Percentiles rank a stretch among this genome's conserved stretches.
These are phyloP conservation scores for Noctua janthe DNA, from an alignment of 2,888 invertebrate species.

Conservation along the genomic window DNA sequence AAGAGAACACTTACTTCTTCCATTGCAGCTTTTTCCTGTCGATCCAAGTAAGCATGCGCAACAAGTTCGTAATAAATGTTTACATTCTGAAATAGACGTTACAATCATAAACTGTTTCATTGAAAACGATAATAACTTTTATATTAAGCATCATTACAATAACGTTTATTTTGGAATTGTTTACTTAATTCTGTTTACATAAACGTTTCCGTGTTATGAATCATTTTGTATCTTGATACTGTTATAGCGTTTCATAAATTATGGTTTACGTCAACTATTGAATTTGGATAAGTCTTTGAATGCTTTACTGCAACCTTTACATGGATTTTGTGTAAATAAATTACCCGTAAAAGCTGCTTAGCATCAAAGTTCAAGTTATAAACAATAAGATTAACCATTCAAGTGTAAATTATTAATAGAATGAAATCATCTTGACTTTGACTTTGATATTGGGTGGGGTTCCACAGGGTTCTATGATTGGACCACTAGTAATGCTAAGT, in stretches of 20 bases:
- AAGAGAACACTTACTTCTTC: conserved; percentile 95
- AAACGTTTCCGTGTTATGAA: conserved; percentile 30
- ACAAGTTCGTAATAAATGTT: conserved; percentile 75
- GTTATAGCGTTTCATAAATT: conserved; percentile 8
- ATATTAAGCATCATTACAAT: conserved; percentile 42
- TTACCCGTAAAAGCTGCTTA: background rate
- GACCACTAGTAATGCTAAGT: background rate
- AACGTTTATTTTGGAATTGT: conserved; percentile 36
- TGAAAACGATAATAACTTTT: conserved; percentile 32
- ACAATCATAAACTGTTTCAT: conserved; percentile 58
- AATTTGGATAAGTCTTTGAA: conserved; percentile 33
- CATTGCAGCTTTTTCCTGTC: conserved; percentile 97
- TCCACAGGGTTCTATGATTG: conserved; percentile 18
- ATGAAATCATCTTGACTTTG: background rate
- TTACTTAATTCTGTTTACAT: conserved; percentile 47
- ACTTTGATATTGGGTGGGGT: background rate
- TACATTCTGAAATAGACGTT: conserved; percentile 67
- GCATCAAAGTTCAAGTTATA: background rate
- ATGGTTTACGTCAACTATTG: background rate
- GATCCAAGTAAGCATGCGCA: conserved; percentile 85
- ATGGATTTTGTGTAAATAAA: conserved; percentile 14
- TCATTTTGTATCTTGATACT: conserved; percentile 30
- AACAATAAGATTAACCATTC: background rate
- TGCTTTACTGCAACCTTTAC: background rate
- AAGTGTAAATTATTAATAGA: background rate